Conservation (phyloP, 2,797 vertebrate species). For the Ptychadena robeensis region DNA sequence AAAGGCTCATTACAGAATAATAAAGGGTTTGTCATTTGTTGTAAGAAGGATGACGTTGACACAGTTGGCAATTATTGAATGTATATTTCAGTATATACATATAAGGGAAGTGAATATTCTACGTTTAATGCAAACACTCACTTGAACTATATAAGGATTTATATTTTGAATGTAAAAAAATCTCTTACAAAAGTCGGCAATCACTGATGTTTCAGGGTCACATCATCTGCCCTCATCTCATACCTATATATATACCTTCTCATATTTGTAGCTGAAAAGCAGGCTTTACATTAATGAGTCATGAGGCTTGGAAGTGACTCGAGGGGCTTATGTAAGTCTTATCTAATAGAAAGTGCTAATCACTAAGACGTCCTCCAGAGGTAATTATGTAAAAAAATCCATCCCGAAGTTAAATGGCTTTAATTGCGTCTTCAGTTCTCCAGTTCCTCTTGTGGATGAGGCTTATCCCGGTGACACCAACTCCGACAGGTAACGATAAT, state of each 20-base stretch:
- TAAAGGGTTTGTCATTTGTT: no score
- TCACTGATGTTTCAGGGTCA: neutral
- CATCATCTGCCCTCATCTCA: no score
- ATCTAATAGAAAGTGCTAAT: constrained; percentile 28
- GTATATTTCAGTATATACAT: no score
- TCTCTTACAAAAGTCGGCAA: no score
- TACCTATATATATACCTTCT: neutral
- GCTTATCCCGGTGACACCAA: constrained; percentile 10
- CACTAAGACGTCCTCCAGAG: constrained; percentile 12
- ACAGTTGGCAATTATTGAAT: no score
- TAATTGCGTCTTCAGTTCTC: constrained; percentile 42
- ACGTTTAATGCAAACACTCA: no score
- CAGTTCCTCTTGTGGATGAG: neutral
- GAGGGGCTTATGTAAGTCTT: constrained; percentile 28
- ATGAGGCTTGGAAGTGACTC: neutral
- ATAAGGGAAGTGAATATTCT: no score
- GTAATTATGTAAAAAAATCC: constrained; percentile 27
- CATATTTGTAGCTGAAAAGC: neutral
- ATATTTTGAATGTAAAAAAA: no score
- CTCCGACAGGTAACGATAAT: neutral
- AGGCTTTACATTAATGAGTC: neutral
- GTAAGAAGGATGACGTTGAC: no score
- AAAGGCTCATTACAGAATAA: no score
- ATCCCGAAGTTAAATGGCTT: constrained; percentile 29
- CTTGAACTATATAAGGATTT: no score